Base-by-base conservation (phyloP, 1,140 invertebrate species). In the Drosophila lowei region DNA sequence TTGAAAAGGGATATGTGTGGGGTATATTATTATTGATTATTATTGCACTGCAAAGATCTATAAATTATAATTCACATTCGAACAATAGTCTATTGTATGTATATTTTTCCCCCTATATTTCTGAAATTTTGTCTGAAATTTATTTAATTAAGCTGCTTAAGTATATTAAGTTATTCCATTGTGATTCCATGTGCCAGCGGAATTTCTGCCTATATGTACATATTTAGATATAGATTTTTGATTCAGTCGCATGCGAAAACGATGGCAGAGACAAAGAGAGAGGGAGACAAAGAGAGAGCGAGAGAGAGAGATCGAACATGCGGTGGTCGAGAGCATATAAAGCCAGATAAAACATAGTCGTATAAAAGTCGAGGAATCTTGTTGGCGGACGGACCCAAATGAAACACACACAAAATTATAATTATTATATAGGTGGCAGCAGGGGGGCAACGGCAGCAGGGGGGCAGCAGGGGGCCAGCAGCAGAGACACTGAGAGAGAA, bases 131-230 rank as follows among this genome's bases (percentile, higher is more conserved):
- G n/a, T 25, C 28, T 23, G 21, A 71, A 60, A 81, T 81, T 86
- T 64, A 81, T 78, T 86, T 81, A 81, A 86, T 88, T 86, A 78
- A 74, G 64, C 64, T 70, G 73, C 60, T 71, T 85, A 74, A 81
- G 73, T 74, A 67, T 77, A 78, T 73, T 86, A 78, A 81, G 79
- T 81, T 85, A 75, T 81, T 72, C 64, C 58, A 81, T 85, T 85
- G 81, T 85, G 54, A 65, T 65, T 76, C 56, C 42, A 63, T 70
- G 61, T 52, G 68, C 57, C 25, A 30, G 44, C 48, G 66, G 56
- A 52, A 72, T 71, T 50, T 25, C 8, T n/a, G 23, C 16, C 30
- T 73, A 47, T 50, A 50, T 15, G 15, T 38, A 18, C 18, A 18
- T 18, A 46, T 46, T 34, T 38, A 63, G 50, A 63, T 15, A 63